Base-by-base conservation (phyloP, 2,113 vertebrate species). In the Toxotes jaculatrix region DNA sequence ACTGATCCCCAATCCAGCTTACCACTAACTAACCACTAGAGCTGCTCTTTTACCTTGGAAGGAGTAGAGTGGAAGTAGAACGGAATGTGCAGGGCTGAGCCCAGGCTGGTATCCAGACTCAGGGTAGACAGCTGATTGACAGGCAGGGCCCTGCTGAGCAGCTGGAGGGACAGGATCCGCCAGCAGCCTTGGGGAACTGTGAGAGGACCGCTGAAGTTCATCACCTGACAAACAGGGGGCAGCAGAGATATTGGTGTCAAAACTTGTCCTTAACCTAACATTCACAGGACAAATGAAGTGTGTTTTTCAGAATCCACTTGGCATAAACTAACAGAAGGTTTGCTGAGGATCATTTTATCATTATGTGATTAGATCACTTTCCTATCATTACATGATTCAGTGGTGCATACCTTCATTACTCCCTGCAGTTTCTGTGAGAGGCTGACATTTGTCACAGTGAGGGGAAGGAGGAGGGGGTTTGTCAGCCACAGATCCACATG, bases 401-500 rank as follows among this genome's bases (percentile, higher is more conserved):
- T 27, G 8, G 17, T 62, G 49, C 23, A 31, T 71, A 98, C 98
- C 95, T 97, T 96, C 76, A 99, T 93, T 71, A 96, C 31, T 10
- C 94, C 94, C 69, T 90, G 95, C 1, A 92, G 87, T 70, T 96
- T 95, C 80, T 92, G 96, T 57, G 95, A 93, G 72, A 98, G 79
- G 64, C 95, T 95, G 67, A 96, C 95, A 21, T 96, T 95, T 3
- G 80, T 93, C 89, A 99, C 76, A 32, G 94, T 91, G 87, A 99
- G 72, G 57, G 89, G 93, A 47, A 94, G 91, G 63, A 92, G 90
- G 79, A 96, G 94, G 65, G 95, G 95, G 89, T 96, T 98, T 63
- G 93, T 96, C 90, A 96, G 92, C 98, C 98, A 99, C 69, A 99
- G 3, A 5, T 97, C 97, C 92, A 97, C 97, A 88, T 94, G 91